Evolutionary conservation across 2,888 invertebrate species (phyloP), one percentile per base, ranked within the genome.

Genomic region (Aromia moschata): DNA sequence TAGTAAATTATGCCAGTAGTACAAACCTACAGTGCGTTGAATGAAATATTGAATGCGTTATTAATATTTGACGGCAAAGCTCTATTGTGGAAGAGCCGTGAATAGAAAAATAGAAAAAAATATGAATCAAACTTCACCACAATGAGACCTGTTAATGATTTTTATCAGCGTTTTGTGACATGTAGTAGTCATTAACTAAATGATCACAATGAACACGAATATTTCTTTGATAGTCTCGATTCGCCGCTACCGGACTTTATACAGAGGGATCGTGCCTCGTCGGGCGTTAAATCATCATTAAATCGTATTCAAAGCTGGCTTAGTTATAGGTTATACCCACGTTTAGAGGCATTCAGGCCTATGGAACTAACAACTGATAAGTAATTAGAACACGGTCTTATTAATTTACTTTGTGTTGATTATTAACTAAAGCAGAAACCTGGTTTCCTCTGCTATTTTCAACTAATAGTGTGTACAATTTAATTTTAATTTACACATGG

Each of bases 181-280:
- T 17, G 33, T 47, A 31, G 38, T 17, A 17, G 37, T 49, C 38
- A 38, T 49, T 38, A 37, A 38, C 25, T 38, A 25, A 49, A 38
- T 12, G 14, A 49, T 18, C 37, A 49, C 17, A 47, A 47, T 47
- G 49, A 49, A 49, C 30, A 38, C 7, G 37, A 49, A 49, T 49
- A 49, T 49, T 49, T 49, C 49, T 49, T 49, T 49, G 49, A 49
- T 49, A 49, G 49, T 49, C 20, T 15, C 14, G 20, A 20, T 49
- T 30, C 25, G 49, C 49, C 49, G 49, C 49, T 49, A 49, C 49
- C 12, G 49, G 25, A 25, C 18, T 49, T 49, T 25, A 49, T 25
- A 38, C 14, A 14, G 38, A 1, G 20, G 12, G 10, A 16, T 15
- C 12, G 10, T 37, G 41, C 37, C 11, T 37, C 33, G 11, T 10